Conservation (phyloP, 2,113 vertebrate species). For the Corvus hawaiiensis region DNA sequence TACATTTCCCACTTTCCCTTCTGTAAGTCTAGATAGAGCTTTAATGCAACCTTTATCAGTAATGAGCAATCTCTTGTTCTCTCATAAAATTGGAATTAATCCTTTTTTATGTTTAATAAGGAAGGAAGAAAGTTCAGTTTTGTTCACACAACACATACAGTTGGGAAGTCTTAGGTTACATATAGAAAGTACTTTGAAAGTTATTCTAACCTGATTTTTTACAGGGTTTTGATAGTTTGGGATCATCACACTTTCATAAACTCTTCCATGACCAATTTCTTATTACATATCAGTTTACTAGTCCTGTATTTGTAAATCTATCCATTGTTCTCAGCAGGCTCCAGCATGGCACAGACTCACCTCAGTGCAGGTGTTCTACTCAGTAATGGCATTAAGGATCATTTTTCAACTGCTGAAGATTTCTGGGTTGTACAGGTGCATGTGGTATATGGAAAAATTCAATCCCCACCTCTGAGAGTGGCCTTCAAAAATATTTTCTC, state of each 20-base stretch:
- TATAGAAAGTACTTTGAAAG: neutral
- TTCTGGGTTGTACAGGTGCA: neutral
- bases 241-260: neutral
- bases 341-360: neutral
- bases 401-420: neutral
- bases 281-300: neutral
- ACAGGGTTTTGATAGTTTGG: neutral
- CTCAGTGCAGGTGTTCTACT: neutral
- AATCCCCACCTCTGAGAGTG: neutral
- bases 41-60: neutral
- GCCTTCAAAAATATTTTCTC: neutral
- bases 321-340: neutral
- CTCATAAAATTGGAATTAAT: constrained; percentile 10
- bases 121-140: constrained; percentile 7
- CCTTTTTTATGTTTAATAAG: neutral
- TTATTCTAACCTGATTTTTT: neutral
- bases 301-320: neutral
- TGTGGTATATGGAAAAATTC: neutral
- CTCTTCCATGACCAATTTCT: neutral
- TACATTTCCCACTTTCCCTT: neutral
- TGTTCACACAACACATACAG: neutral
- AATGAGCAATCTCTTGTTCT: neutral
- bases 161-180: neutral
- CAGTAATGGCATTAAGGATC: neutral
- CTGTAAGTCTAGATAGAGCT: neutral